phyloP scores from a whole-genome alignment of 2,888 invertebrate genomes.

The Tigriopus californicus region DNA sequence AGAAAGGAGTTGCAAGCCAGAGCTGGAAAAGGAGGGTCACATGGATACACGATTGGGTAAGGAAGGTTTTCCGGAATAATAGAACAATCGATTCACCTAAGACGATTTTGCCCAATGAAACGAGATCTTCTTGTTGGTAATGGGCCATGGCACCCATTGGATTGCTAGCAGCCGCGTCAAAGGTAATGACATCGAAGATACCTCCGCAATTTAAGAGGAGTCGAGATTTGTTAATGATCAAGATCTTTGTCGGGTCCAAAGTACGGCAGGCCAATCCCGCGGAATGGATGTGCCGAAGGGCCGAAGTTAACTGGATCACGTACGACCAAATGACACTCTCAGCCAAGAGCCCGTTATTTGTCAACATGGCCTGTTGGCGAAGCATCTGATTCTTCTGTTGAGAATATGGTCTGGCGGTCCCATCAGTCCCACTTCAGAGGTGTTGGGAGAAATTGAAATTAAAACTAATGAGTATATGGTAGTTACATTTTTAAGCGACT shows the following conservation, averaged over 20 bases:
- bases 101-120: slow-evolving; percentile 53
- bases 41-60: background rate
- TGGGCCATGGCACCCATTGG: slow-evolving; percentile 41
- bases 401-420: slow-evolving; percentile 56
- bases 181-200: slow-evolving; percentile 57
- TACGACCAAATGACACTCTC: slow-evolving; percentile 88
- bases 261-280: slow-evolving; percentile 56
- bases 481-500: background rate
- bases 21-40: slow-evolving; percentile 44
- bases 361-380: slow-evolving; percentile 36
- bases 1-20: slow-evolving; percentile 80
- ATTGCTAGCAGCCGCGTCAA: slow-evolving; percentile 47
- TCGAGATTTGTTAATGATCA: slow-evolving; percentile 49
- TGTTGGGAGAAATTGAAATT: background rate
- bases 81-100: background rate
- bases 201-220: slow-evolving; percentile 61
- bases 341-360: slow-evolving; percentile 29
- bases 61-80: background rate
- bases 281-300: slow-evolving; percentile 71
- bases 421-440: slow-evolving; percentile 27
- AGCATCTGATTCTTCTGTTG: slow-evolving; percentile 64
- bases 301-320: slow-evolving; percentile 84
- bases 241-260: slow-evolving; percentile 79
- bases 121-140: slow-evolving; percentile 64
- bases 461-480: background rate